Evolutionary conservation across 2,797 vertebrate species (phyloP).

Genomic region (Lacerta agilis): DNA sequence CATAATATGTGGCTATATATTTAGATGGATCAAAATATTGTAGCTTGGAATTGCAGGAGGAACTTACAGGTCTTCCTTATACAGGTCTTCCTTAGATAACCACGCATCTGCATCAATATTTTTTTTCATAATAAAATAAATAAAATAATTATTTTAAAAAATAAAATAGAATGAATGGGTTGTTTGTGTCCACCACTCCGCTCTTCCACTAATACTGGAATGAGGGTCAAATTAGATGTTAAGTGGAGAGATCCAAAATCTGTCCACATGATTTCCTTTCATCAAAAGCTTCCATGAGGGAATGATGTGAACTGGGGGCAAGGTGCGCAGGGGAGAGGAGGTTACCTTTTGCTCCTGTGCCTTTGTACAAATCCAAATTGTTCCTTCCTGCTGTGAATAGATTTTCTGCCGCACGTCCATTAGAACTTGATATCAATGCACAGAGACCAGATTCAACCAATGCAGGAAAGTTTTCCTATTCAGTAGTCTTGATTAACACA

Average conservation of each 20-base stretch:
- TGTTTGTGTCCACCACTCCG: background rate
- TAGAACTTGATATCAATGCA: background rate
- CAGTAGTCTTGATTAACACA: slow-evolving; percentile 65
- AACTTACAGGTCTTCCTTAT: background rate
- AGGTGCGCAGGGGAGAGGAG: no score
- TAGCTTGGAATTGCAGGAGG: no score
- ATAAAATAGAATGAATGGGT: background rate
- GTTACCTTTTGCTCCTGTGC: background rate
- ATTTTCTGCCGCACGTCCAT: no score
- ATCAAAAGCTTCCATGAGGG: no score
- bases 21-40: slow-evolving; percentile 27
- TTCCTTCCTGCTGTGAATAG: no score
- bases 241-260: background rate
- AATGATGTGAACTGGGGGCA: background rate
- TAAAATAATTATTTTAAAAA: background rate
- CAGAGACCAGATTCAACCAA: slow-evolving; percentile 10
- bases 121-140: background rate
- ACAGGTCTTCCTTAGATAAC: no score
- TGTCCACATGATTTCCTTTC: no score
- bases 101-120: background rate
- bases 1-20: background rate
- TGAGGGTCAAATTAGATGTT: background rate
- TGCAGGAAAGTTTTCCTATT: slow-evolving; percentile 49
- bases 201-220: background rate
- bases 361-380: background rate